Evolutionary conservation across 2,797 vertebrate species (phyloP).

Genomic region (Hafferia zeledoni): DNA sequence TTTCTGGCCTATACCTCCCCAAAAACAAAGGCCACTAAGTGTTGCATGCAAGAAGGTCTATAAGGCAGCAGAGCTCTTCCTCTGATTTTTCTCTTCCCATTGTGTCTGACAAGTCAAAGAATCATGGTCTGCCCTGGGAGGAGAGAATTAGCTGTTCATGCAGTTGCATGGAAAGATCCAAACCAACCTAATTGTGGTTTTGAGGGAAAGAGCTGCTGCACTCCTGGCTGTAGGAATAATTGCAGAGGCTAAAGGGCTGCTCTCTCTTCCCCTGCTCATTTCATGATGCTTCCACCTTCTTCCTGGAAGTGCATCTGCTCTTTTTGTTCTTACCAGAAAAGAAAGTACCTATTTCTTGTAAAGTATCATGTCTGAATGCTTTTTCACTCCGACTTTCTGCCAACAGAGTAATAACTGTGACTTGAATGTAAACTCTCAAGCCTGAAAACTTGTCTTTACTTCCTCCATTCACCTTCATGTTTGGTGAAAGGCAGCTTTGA

Average conservation of each 20-base stretch:
- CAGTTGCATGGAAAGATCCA: background rate
- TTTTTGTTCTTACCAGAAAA: background rate
- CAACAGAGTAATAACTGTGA: background rate
- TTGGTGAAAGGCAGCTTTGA: background rate
- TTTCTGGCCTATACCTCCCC: background rate
- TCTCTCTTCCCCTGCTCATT: background rate
- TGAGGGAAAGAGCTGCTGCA: accelerated
- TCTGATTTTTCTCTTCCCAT: background rate
- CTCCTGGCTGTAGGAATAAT: background rate
- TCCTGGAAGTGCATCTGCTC: background rate
- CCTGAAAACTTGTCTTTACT: background rate
- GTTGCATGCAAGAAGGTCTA: background rate
- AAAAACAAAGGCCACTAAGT: background rate
- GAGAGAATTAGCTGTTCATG: background rate
- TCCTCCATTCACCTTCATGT: background rate
- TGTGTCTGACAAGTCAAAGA: background rate
- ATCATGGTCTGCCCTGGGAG: background rate
- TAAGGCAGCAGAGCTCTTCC: background rate
- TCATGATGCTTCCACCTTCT: background rate
- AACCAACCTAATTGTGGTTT: background rate
- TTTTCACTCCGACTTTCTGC: accelerated
- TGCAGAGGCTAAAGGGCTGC: background rate
- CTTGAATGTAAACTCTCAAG: background rate
- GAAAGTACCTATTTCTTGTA: background rate
- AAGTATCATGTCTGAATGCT: background rate